Conservation (phyloP, 2,888 invertebrate genomes). For the Agrilus biguttatus region DNA sequence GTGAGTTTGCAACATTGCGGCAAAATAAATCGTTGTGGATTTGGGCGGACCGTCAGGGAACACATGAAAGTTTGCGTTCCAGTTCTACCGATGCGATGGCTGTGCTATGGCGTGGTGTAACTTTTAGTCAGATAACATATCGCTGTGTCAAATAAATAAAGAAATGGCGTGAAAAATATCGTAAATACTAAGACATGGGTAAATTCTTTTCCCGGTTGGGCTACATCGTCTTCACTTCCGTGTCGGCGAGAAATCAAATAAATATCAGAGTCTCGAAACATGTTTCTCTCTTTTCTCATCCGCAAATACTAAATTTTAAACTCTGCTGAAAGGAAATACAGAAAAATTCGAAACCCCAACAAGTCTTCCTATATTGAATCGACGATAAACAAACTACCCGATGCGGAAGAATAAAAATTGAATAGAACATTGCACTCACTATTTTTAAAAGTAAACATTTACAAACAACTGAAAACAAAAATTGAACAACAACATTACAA, state of each 20-base stretch:
- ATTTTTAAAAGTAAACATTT: no score
- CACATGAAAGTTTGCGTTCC: not conserved
- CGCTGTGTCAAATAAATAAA: constrained; percentile 12
- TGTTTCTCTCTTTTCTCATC: constrained; percentile 14
- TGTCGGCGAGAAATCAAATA: constrained; percentile 21
- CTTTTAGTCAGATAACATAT: constrained; percentile 11
- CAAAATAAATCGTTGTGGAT: constrained; percentile 28
- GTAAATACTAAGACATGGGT: constrained; percentile 16
- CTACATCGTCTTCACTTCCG: constrained; percentile 12
- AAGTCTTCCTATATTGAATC: no score
- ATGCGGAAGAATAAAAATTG: no score
- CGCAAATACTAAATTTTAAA: constrained; percentile 4
- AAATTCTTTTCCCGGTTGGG: constrained; percentile 6
- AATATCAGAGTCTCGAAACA: constrained; percentile 11
- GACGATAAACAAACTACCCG: no score
- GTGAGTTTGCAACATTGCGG: constrained; percentile 19
- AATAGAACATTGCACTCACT: no score
- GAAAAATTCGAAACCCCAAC: no score
- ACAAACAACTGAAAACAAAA: no score
- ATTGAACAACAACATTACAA: no score
- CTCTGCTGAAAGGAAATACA: no score
- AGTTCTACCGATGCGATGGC: constrained; percentile 2
- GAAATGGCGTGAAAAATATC: constrained; percentile 17
- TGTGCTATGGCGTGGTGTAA: constrained; percentile 7
- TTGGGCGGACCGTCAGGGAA: constrained; percentile 18